These are phyloP conservation scores for Orestias chungarensis DNA, from an alignment of 2,797 vertebrate genomes.

Conservation along the genomic window DNA sequence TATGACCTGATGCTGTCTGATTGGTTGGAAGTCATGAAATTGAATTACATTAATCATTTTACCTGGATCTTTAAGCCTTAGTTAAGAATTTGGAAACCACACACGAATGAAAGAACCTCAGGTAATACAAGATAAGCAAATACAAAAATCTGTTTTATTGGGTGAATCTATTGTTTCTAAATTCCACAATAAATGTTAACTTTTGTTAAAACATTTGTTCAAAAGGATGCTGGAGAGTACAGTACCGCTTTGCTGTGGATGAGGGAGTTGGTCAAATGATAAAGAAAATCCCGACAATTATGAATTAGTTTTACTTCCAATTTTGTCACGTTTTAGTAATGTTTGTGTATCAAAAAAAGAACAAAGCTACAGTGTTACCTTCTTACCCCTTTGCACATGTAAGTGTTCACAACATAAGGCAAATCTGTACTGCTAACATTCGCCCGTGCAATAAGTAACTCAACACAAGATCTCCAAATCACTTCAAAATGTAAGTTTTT, in stretches of 20 bases:
- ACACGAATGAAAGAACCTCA: too few relatives aligned
- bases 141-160: too few relatives aligned
- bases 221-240: too few relatives aligned
- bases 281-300: not conserved
- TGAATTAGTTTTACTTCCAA: not conserved
- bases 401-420: not conserved
- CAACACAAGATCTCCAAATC: too few relatives aligned
- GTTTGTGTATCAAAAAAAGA: not conserved
- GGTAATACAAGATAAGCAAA: too few relatives aligned
- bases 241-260: not conserved
- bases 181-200: too few relatives aligned
- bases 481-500: too few relatives aligned
- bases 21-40: not conserved
- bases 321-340: not conserved
- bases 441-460: too few relatives aligned
- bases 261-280: not conserved
- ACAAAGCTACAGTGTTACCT: too few relatives aligned
- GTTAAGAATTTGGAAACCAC: too few relatives aligned
- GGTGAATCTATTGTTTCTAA: too few relatives aligned
- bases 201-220: too few relatives aligned
- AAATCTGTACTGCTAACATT: not conserved
- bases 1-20: not conserved
- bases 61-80: not conserved
- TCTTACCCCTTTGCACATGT: not conserved
- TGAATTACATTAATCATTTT: not conserved